phyloP scores from a whole-genome alignment of 1,140 invertebrate genomes.

The Chymomyza costata region DNA sequence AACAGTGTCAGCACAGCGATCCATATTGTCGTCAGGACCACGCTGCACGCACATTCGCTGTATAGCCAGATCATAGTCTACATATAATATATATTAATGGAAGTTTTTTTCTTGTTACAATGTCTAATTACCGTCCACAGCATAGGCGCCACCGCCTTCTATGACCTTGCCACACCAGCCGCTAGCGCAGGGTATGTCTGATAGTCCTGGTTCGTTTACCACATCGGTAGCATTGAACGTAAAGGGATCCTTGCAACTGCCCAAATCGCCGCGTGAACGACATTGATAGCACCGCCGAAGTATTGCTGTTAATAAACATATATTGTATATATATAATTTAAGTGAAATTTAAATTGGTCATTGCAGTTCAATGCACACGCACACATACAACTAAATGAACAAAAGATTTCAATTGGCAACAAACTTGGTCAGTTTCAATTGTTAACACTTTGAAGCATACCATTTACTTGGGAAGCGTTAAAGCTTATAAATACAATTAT shows the following conservation, averaged over 20 bases:
- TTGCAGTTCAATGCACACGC: constrained; percentile 18
- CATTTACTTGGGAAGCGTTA: constrained; percentile 15
- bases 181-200: constrained; percentile 88
- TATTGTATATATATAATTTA: neutral
- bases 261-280: constrained; percentile 89
- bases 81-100: constrained; percentile 46
- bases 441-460: no score
- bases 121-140: constrained; percentile 77
- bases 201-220: constrained; percentile 82
- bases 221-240: constrained; percentile 84
- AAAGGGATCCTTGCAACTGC: constrained; percentile 92
- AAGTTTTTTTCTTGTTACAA: constrained; percentile 13
- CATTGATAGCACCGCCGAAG: constrained; percentile 86
- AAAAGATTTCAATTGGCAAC: constrained; percentile 32
- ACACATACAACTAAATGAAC: constrained; percentile 15
- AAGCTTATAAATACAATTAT: constrained; percentile 18
- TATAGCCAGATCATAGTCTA: constrained; percentile 91
- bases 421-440: constrained; percentile 17
- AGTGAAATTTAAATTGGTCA: constrained; percentile 15
- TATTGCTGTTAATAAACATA: constrained; percentile 71
- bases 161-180: constrained; percentile 95
- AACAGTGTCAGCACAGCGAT: constrained; percentile 89
- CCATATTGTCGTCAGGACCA: constrained; percentile 90
- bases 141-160: constrained; percentile 84
- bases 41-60: constrained; percentile 90